Evolutionary conservation across 1,140 invertebrate species (phyloP), one percentile per base, ranked within the genome.

Genomic region (Drosophila novamexicana): DNA sequence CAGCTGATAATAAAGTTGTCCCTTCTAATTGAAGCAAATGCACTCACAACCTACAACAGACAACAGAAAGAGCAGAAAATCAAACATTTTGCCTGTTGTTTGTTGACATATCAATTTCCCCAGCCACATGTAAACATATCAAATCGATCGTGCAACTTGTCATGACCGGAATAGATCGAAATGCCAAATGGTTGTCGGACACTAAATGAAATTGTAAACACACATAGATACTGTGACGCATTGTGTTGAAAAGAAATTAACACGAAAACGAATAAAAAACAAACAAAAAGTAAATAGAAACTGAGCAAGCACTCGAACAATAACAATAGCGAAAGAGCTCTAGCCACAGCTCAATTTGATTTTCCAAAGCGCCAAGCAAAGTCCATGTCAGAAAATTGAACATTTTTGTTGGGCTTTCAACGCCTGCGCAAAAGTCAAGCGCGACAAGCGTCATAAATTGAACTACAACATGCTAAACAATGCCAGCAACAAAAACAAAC

Each of bases 171-270:
- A 83, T 74, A 83, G 73, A 83, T 71, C 66, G 67, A 79, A 88
- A 73, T 64, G 69, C 73, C 69, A 67, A 73, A 78, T 65, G 62
- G 64, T 72, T 85, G 79, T 88, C 53, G 56, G 66, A 83, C 73
- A 88, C 83, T 88, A 88, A 88, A 88, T 88, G 85, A 75, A 88
- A 83, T 89, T 89, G 83, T 88, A 88, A 88, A 88, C 80, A 89
- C 40, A 79, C 58, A 16, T 56, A 47, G 59, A 18, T 57, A 73
- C 77, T 82, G 76, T 86, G 82, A 83, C 72, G 79, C 81, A 86
- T 89, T 80, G 84, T 89, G 72, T 79, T 77, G 47, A 77, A 75
- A 77, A 68, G 61, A 88, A 88, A 88, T 88, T 88, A 88, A 89
- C 83, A 88, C 83, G 73, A 79, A 71, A 83, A 74, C 73, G 63